Evolutionary conservation across 2,888 invertebrate genomes (phyloP), one percentile per base, ranked within the genome.

Genomic region (Scrobipalpa costella): DNA sequence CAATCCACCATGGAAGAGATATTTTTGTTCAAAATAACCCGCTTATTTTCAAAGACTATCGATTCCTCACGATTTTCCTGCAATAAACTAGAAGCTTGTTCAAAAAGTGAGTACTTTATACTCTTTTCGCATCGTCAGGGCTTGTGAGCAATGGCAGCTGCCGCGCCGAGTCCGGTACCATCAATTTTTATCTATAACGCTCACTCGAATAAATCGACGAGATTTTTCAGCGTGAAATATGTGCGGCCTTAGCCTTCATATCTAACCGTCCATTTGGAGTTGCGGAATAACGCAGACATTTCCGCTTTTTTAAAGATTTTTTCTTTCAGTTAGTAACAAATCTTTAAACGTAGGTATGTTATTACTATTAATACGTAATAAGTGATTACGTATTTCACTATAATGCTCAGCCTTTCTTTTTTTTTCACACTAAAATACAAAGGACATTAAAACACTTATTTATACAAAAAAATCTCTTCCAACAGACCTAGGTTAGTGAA

Each of bases 141-240:
- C 34, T 34, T 8, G 34, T 55, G 55, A 55, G 27, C 34, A 27
- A 52, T 33, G 13, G 52, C 34, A 55, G 55, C 55, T 55, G 55
- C 34, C 27, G 3, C 27, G 33, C 33, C 15, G 15, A 55, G 55
- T 55, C 33, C 55, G 55, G 55, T 55, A 27, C 33, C 55, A 34
- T 55, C 55, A 33, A 55, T 55, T 55, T 55, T 55, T 34, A 55
- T 55, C 27, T 27, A 55, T 33, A 55, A 55, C 27, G 55, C 55
- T 55, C 27, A 55, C 55, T 55, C n/a, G 34, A 15, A 34, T 55
- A 55, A 55, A 55, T 55, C 55, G 55, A 50, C 7, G 15, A 55
- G 55, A 55, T 33, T 34, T 55, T 55, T 55, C 34, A 27, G 15
- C 8, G 5, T 33, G 33, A 27, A 34, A 27, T 52, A 52, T 52